Conservation (phyloP, 2,888 invertebrate genomes). For the Phaedon cochleariae region DNA sequence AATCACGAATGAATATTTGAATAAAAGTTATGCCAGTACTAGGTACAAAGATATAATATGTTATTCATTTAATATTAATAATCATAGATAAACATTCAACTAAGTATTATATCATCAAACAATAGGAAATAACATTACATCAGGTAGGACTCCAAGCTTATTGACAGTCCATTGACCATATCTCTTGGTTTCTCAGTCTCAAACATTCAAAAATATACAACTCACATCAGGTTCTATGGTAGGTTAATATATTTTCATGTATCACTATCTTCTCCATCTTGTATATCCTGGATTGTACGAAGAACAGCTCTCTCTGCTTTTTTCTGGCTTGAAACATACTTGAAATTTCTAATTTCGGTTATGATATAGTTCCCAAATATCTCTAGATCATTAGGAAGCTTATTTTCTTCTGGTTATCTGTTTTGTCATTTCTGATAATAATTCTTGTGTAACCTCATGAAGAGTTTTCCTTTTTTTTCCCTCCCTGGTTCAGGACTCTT, state of each 20-base stretch:
- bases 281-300: neutral
- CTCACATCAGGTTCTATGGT: too few relatives aligned
- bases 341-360: too few relatives aligned
- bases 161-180: neutral
- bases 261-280: neutral
- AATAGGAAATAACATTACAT: neutral
- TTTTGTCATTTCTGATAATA: neutral
- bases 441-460: neutral
- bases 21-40: too few relatives aligned
- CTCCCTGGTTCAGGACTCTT: neutral
- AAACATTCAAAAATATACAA: neutral
- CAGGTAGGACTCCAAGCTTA: neutral
- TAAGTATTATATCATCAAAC: too few relatives aligned
- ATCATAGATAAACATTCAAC: too few relatives aligned
- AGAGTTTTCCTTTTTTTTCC: neutral
- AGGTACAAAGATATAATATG: too few relatives aligned
- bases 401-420: slow-evolving; percentile 3
- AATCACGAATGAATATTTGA: too few relatives aligned
- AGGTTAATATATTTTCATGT: too few relatives aligned
- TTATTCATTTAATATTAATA: too few relatives aligned
- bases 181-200: neutral
- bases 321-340: neutral
- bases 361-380: neutral
- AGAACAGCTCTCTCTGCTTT: neutral
- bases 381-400: neutral